Base-by-base conservation (phyloP, 2,113 vertebrate genomes). In the Panthera tigris region DNA sequence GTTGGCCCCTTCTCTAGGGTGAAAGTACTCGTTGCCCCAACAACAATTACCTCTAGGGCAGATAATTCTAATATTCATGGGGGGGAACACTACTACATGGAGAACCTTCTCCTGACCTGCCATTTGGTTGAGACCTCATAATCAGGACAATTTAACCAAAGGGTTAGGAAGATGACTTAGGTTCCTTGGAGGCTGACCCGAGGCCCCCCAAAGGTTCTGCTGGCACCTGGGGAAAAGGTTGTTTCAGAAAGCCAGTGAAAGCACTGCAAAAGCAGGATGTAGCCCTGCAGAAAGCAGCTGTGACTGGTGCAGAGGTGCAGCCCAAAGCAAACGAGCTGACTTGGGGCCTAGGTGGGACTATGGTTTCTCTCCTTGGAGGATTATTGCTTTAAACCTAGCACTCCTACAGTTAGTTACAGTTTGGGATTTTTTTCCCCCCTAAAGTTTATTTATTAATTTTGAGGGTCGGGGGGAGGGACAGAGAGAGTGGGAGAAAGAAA, bases 61-160 rank as follows among this genome's bases (percentile, higher is more conserved):
- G 48, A 57, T 7, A 66, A 31, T 52, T 91, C 79, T 91, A 55
- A 74, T 48, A 21, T 12, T 69, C 48, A 12, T 3, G 27, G 8
- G 29, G 21, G 3, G n/a, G 7, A 65, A 69, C 31, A 19, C 27
- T 45, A n/a, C 50, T 55, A 61, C 21, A 13, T 41, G 0, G 8
- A 94, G 76, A 81, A 96, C 45, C 14, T 63, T 73, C 55, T 80
- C 41, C 83, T 80, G 73, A 66, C 7, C 31, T 65, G 57, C 80
- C 36, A 65, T 50, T 82, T 63, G 25, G 4, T 91, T 85, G 74
- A 89, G 11, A 39, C 36, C 33, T 71, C 18, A 50, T 68, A 18
- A 31, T 48, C 68, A 16, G 23, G 83, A 12, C 3, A 33, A 16
- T 52, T 65, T 55, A 14, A 55, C 63, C 39, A n/a, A 65, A 13